These are phyloP conservation scores for Drosophila helvetica DNA, from an alignment of 2,888 invertebrate genomes.

Conservation along the genomic window DNA sequence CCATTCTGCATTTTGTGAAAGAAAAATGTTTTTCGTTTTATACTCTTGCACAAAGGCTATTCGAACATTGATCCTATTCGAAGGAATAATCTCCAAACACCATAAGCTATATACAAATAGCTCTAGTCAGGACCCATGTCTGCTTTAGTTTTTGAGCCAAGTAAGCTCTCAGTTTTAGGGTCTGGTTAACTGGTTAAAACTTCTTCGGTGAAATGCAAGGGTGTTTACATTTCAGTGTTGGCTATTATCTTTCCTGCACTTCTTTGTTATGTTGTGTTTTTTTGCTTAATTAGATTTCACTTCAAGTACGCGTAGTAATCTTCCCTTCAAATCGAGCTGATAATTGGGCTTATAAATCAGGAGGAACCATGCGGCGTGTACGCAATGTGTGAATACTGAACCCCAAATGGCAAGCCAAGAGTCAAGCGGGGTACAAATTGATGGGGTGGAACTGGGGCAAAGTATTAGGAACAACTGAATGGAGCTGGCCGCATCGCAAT, in stretches of 20 bases:
- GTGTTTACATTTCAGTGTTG: too few relatives aligned
- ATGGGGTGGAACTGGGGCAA: conserved; percentile 17
- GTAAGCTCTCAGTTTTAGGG: too few relatives aligned
- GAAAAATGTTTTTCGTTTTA: conserved; percentile 4
- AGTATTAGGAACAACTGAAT: conserved; percentile 30
- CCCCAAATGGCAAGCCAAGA: conserved; percentile 12
- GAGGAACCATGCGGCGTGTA: conserved; percentile 26
- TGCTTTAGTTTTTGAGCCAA: too few relatives aligned
- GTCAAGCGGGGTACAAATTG: conserved; percentile 16
- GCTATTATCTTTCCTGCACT: too few relatives aligned
- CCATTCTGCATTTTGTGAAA: conserved; percentile 19
- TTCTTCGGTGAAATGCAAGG: too few relatives aligned
- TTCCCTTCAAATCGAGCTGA: not conserved
- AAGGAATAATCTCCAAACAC: not conserved
- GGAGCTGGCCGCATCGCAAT: conserved; percentile 21
- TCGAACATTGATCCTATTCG: too few relatives aligned
- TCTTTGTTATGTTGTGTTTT: not conserved
- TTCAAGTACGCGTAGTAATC: not conserved
- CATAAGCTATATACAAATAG: not conserved
- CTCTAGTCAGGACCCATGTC: too few relatives aligned
- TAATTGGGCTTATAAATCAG: conserved; percentile 46
- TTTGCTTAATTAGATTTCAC: conserved; percentile 41
- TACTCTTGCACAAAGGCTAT: too few relatives aligned
- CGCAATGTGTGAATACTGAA: conserved; percentile 25
- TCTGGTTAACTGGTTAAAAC: too few relatives aligned